Conservation (phyloP, 2,113 vertebrate species). For the Seriola dumerili region DNA sequence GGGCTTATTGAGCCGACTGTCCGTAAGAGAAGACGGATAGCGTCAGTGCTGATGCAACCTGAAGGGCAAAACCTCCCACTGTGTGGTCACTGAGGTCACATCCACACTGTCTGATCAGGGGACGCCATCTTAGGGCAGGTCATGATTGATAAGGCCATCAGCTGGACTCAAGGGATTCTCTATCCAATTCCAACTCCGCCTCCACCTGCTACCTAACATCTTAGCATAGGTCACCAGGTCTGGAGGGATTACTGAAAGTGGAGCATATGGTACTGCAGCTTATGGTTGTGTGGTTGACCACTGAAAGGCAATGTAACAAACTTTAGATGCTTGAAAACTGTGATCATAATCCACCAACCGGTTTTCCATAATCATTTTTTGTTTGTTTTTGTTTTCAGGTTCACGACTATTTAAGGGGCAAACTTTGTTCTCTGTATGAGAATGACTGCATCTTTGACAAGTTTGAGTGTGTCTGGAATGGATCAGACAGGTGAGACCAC, state of each 20-base stretch:
- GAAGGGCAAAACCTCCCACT: slow-evolving; percentile 72
- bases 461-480: slow-evolving; percentile 98
- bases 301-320: slow-evolving; percentile 1
- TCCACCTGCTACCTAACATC: slow-evolving; percentile 67
- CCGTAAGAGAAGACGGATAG: slow-evolving; percentile 65
- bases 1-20: slow-evolving; percentile 65
- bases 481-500: slow-evolving; percentile 93
- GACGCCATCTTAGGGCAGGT: slow-evolving; percentile 64
- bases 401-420: slow-evolving; percentile 96
- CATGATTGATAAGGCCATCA: slow-evolving; percentile 75
- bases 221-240: slow-evolving; percentile 63
- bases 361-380: neutral
- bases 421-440: slow-evolving; percentile 95
- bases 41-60: slow-evolving; percentile 34
- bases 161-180: slow-evolving; percentile 67
- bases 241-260: slow-evolving; percentile 68
- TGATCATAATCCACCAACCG: neutral
- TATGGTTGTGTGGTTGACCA: slow-evolving; percentile 19
- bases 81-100: slow-evolving; percentile 66
- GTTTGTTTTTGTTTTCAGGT: slow-evolving; percentile 83
- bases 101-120: slow-evolving; percentile 60
- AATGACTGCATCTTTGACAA: slow-evolving; percentile 99
- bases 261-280: slow-evolving; percentile 64
- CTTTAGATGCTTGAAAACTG: slow-evolving; percentile 3
- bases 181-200: slow-evolving; percentile 37